Evolutionary conservation across 23 tunicate species (phyloP).

Genomic region (Corella eumyota): DNA sequence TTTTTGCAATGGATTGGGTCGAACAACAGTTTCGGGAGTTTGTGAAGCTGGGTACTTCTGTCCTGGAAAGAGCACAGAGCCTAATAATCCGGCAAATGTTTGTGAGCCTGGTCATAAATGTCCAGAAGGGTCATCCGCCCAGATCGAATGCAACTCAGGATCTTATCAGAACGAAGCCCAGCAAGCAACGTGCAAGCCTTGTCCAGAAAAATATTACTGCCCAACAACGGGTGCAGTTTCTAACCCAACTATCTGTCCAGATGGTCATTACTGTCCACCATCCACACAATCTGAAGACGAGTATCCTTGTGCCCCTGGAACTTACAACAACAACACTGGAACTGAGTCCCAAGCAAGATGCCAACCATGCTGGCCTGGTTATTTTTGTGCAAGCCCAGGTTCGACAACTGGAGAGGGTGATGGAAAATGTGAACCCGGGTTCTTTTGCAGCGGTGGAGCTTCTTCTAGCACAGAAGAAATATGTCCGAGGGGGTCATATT

Average conservation of each 20-base stretch:
- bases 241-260: conserved; percentile 21
- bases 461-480: conserved; percentile 10
- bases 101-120: conserved; percentile 72
- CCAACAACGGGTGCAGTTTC: conserved; percentile 31
- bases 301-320: conserved; percentile 49
- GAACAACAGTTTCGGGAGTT: conserved; percentile 12
- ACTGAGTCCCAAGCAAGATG: conserved; percentile 14
- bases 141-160: conserved; percentile 56
- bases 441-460: conserved; percentile 60
- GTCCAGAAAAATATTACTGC: conserved; percentile 80
- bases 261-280: conserved; percentile 54
- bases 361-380: conserved; percentile 54
- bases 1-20: conserved; percentile 55
- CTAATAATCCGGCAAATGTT: conserved; percentile 9
- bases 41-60: conserved; percentile 84
- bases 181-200: conserved; percentile 35
- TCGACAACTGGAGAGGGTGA: conserved; percentile 21
- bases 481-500: conserved; percentile 60
- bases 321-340: conserved; percentile 60
- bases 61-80: conserved; percentile 32
- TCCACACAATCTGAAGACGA: conserved; percentile 18
- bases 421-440: conserved; percentile 63
- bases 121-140: conserved; percentile 50
- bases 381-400: conserved; percentile 44
- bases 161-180: conserved; percentile 44